A percentile compares a stretch with the other conserved stretches of the same genome.
These are phyloP conservation scores for Fratercula arctica DNA, from an alignment of 2,797 vertebrate species.

Conservation along the genomic window DNA sequence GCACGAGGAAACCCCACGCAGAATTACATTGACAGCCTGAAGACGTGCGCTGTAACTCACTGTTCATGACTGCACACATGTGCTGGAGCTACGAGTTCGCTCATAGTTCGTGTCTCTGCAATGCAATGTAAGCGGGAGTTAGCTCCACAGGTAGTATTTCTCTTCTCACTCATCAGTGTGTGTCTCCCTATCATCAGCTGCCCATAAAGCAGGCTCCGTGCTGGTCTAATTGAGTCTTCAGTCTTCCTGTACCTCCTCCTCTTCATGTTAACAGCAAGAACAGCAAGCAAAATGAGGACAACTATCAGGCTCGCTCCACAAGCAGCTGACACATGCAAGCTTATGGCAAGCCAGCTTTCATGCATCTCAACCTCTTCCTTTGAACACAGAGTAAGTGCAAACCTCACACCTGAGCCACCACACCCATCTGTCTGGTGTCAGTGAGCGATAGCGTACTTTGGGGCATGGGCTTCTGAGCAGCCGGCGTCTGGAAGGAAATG, in stretches of 20 bases:
- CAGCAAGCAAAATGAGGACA: neutral
- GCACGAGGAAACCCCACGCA: neutral
- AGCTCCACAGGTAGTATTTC: neutral
- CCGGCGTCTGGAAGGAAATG: neutral
- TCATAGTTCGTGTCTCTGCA: neutral
- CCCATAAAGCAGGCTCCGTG: neutral
- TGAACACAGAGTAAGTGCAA: neutral
- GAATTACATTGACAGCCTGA: neutral
- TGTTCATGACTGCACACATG: neutral
- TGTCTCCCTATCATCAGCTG: neutral
- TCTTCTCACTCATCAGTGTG: neutral
- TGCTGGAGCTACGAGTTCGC: neutral
- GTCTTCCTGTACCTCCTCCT: neutral
- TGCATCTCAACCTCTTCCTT: neutral
- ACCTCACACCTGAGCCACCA: neutral
- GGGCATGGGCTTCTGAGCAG: neutral
- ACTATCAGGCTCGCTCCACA: neutral
- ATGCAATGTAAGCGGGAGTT: fast-evolving
- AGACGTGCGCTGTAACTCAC: neutral
- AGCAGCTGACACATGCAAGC: neutral
- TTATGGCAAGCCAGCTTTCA: neutral
- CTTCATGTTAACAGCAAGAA: neutral
- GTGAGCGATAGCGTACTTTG: neutral
- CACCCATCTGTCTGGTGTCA: neutral
- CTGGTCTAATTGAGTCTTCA: neutral